A percentile compares a stretch with the other conserved stretches of the same genome.
Conservation (phyloP, 2,797 vertebrate genomes). For the Crenuchus spilurus region DNA sequence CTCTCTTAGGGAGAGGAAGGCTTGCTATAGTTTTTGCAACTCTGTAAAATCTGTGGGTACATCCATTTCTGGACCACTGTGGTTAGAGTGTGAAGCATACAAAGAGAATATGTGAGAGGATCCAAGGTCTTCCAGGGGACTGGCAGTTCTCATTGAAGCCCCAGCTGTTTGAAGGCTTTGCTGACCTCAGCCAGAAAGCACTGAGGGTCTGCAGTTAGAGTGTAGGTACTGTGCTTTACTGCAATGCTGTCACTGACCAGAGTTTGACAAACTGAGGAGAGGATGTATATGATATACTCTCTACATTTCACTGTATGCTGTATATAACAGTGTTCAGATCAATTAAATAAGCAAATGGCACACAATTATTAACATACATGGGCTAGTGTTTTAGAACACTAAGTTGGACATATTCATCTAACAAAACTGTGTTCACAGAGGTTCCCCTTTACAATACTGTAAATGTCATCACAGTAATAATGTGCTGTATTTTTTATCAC, state of each 20-base stretch:
- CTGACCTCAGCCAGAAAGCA: background rate
- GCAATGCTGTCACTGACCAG: background rate
- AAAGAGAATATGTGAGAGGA: constrained; percentile 6
- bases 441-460: too few species aligned
- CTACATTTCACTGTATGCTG: too few species aligned
- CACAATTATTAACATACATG: too few species aligned
- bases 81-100: constrained; percentile 16
- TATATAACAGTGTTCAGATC: too few species aligned
- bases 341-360: too few species aligned
- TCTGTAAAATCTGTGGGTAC: background rate
- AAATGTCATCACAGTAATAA: too few species aligned
- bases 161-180: constrained; percentile 5
- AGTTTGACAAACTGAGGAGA: background rate
- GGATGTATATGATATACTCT: background rate
- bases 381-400: too few species aligned
- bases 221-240: background rate
- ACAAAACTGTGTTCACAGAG: too few species aligned
- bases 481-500: too few species aligned
- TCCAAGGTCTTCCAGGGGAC: constrained; percentile 14
- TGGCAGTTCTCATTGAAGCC: background rate
- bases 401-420: too few species aligned
- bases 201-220: background rate
- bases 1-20: background rate
- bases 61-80: background rate
- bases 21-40: background rate